These are phyloP conservation scores for Lasius fuliginosus DNA, from an alignment of 2,888 invertebrate genomes.

Conservation along the genomic window DNA sequence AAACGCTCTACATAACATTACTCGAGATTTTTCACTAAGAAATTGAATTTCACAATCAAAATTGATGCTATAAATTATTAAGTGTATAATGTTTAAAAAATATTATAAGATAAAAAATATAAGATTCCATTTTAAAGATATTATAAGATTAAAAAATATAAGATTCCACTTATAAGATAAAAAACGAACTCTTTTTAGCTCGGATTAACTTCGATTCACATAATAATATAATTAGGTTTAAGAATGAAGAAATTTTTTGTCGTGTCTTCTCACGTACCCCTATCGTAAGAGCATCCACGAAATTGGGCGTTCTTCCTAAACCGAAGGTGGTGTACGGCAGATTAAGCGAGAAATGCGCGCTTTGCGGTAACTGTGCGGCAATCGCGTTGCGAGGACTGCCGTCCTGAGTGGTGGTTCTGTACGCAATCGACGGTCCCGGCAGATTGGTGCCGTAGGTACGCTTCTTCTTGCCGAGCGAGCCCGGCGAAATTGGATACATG, in stretches of 20 bases:
- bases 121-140: background rate
- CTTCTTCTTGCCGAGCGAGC: conserved; percentile 92
- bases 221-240: background rate
- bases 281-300: conserved; percentile 95
- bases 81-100: background rate
- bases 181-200: background rate
- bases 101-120: background rate
- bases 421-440: conserved; percentile 96
- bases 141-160: background rate
- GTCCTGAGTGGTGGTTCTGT: conserved; percentile 95
- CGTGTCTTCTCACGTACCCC: conserved; percentile 87
- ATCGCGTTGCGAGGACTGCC: conserved; percentile 93
- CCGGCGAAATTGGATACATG: conserved; percentile 90
- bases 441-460: conserved; percentile 96
- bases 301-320: conserved; percentile 98
- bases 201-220: background rate
- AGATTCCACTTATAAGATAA: background rate
- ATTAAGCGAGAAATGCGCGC: conserved; percentile 97
- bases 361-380: conserved; percentile 96
- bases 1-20: background rate
- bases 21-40: background rate
- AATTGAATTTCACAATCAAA: background rate
- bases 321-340: conserved; percentile 98
- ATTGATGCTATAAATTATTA: background rate
- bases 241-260: background rate